Conservation (phyloP, 92 coral and sea anemone species). For the Epizoanthus rinbou region DNA sequence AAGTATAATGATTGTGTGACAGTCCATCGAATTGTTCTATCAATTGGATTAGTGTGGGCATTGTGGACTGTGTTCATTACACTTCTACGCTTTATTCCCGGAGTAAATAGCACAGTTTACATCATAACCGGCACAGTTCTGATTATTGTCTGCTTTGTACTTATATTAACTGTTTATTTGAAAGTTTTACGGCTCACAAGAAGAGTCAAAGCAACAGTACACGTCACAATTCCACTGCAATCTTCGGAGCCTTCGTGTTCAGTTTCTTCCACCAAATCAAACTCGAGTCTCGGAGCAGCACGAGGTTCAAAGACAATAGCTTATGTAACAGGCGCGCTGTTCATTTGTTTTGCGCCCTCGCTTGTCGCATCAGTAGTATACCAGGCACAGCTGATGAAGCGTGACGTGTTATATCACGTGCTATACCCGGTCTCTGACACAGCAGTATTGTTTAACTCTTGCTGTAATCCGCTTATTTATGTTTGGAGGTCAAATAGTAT, state of each 20-base stretch:
- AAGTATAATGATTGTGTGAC: conserved; percentile 36
- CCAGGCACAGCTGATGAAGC: conserved; percentile 38
- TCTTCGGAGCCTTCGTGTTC: neutral
- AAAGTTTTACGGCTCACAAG: conserved; percentile 63
- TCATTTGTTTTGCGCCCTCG: conserved; percentile 69
- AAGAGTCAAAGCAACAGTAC: conserved; percentile 38
- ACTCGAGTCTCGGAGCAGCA: conserved; percentile 6
- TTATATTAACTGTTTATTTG: conserved; percentile 64
- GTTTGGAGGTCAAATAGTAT: conserved; percentile 67
- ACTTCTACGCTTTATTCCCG: conserved; percentile 55
- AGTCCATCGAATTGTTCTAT: conserved; percentile 18
- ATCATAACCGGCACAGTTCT: conserved; percentile 62
- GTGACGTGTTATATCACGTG: conserved; percentile 57
- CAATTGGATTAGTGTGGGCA: conserved; percentile 10
- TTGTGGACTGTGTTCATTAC: conserved; percentile 49
- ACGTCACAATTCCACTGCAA: neutral
- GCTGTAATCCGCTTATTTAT: conserved; percentile 72
- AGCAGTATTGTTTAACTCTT: conserved; percentile 63
- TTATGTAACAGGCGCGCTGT: conserved; percentile 59
- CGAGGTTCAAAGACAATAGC: conserved; percentile 65
- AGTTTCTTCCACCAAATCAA: neutral
- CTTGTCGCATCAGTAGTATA: conserved; percentile 51
- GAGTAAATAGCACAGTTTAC: conserved; percentile 52
- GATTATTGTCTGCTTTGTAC: conserved; percentile 53
- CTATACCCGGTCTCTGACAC: conserved; percentile 75